These are phyloP conservation scores for Spicauda simplicius DNA, from an alignment of 2,888 invertebrate species.

Conservation along the genomic window DNA sequence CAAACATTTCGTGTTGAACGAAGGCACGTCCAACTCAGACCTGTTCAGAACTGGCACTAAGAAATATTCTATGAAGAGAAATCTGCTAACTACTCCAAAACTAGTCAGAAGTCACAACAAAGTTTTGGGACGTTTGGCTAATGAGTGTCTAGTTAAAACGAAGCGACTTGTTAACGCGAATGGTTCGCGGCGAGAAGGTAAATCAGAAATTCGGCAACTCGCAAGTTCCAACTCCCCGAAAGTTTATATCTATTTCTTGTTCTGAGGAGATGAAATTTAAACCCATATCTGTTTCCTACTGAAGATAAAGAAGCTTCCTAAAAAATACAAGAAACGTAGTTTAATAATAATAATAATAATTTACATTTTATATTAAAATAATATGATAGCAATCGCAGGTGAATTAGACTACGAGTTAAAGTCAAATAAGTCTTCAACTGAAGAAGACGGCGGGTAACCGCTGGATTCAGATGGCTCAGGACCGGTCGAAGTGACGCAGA, in stretches of 20 bases:
- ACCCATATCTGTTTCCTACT: neutral
- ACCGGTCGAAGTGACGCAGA: too few species aligned
- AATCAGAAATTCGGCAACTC: constrained; percentile 5
- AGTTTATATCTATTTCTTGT: constrained; percentile 9
- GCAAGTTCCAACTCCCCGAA: constrained; percentile 10
- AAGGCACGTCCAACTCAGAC: neutral
- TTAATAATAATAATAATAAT: too few species aligned
- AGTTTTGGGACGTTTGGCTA: constrained; percentile 38
- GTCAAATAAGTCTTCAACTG: too few species aligned
- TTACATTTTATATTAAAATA: too few species aligned
- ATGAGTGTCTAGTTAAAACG: constrained; percentile 51
- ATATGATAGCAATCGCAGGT: too few species aligned
- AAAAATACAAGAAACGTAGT: neutral
- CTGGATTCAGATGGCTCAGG: too few species aligned
- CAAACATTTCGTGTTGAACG: neutral
- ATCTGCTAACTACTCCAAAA: constrained; percentile 28
- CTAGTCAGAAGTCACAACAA: constrained; percentile 34
- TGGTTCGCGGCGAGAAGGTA: constrained; percentile 25
- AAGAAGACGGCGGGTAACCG: too few species aligned
- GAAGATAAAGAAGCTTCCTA: neutral
- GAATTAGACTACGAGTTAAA: too few species aligned
- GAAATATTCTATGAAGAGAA: constrained; percentile 27
- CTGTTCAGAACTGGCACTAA: constrained; percentile 7
- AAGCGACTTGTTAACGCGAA: constrained; percentile 44
- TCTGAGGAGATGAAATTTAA: neutral